Base-by-base conservation (phyloP, 2,113 vertebrate species). In the Lophotis ruficrista region DNA sequence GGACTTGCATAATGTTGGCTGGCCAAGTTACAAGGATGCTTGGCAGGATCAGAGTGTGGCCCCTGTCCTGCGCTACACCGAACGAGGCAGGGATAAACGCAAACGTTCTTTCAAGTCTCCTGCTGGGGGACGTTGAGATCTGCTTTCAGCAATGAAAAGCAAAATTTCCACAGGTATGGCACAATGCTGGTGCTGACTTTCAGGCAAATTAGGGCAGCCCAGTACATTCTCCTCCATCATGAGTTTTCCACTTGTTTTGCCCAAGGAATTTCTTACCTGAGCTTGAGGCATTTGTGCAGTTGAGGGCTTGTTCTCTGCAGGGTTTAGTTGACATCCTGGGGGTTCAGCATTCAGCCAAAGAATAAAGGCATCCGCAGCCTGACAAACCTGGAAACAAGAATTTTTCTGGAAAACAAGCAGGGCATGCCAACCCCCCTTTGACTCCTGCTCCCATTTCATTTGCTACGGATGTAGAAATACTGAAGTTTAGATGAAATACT, bases 51-150 rank as follows among this genome's bases (percentile, higher is more conserved):
- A 48, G 43, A 53, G 38, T 2, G 0, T 47, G 79, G 56, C n/a
- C 90, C 78, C 33, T 10, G 2, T 7, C 88, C 86, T 87, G 83
- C 82, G 54, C 68, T 58, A 79, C 92, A 16, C 60, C 92, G 64
- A 30, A 43, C 0, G 0, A 56, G 51, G 45, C 80, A 60, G 81
- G 43, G 35, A 69, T 4, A 23, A 61, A 24, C 1, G 0, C 43
- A 33, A 8, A 25, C 17, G 7, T 11, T 45, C 58, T 2, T 7
- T 18, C 35, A 37, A 64, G 60, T 38, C 62, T 87, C 78, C 64
- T 43, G 9, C 75, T 2, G 20, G n/a, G 80, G 73, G 61, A 7
- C 24, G 35, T 4, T 6, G 60, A 41, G 31, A 33, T 33, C 76
- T 48, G 50, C 53, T 70, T 41, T 28, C 64, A 71, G 9, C 62